Base-by-base conservation (phyloP, 2,797 vertebrate genomes). In the Bufotes viridis region DNA sequence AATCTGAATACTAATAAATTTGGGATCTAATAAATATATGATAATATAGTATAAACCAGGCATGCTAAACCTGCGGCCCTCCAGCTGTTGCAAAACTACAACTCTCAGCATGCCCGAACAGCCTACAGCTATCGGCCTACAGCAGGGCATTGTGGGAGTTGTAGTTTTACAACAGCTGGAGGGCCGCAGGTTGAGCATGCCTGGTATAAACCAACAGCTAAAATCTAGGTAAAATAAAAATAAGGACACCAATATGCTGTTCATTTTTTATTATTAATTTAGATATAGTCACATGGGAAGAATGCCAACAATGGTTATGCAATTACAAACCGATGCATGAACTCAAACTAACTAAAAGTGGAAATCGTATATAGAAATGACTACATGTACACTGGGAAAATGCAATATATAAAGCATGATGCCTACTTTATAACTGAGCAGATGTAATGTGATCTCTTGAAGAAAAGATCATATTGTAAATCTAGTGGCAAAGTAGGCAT, bases 181-280 rank as follows among this genome's bases (percentile, higher is more conserved):
- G n/a, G n/a, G n/a, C n/a, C n/a, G n/a, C n/a, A n/a, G n/a, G n/a
- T n/a, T n/a, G n/a, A n/a, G n/a, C n/a, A n/a, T n/a, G n/a, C 6
- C 2, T 69, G 2, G 42, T 42, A 42, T 42, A 42, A 79, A 12
- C n/a, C 53, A 57, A 51, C 5, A 17, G 53, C n/a, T 78, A 12
- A 78, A 24, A 24, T 5, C 6, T 0, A 24, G 13, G 53, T 24
- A 13, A 34, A 72, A 83, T 70, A 20, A 84, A 61, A 74, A 60
- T 58, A 74, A 70, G 26, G 82, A 84, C 82, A 84, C 65, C 17
- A 10, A 83, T 72, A 12, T 29, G 24, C 51, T 57, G 17, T 72
- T 34, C 9, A 67, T 24, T 55, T 83, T 57, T 42, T 42, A 42
- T 42, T 83, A 72, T 82, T 72, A 70, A 20, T 14, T 24, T 55